Percentiles rank a stretch among this genome's conserved stretches.
Evolutionary conservation across 2,797 vertebrate species (phyloP).

Genomic region (Scarus forsteni): DNA sequence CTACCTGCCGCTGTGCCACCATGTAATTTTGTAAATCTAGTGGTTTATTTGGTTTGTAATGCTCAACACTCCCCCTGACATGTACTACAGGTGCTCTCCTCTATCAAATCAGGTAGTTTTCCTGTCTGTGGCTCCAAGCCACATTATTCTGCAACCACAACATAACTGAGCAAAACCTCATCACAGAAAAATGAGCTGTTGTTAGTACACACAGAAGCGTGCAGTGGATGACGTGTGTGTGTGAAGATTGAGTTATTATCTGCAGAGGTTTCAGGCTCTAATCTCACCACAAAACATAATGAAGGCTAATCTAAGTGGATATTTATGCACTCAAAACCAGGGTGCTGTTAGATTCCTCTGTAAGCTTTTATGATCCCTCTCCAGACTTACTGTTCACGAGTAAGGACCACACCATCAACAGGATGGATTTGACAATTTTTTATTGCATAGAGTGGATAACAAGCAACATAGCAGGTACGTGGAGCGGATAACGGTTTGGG

Average conservation of each 20-base stretch:
- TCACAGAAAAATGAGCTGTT: slow-evolving; percentile 17
- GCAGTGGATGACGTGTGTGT: neutral
- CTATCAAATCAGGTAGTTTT: slow-evolving; percentile 22
- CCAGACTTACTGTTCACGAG: neutral
- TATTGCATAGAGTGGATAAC: too few relatives aligned
- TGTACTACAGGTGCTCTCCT: neutral
- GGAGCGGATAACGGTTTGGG: too few relatives aligned
- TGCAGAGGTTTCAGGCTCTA: neutral
- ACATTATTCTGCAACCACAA: slow-evolving; percentile 12
- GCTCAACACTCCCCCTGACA: neutral
- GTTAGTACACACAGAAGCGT: neutral
- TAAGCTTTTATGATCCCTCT: neutral
- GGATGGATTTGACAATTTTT: too few relatives aligned
- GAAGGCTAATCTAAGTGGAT: neutral
- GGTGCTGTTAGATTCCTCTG: neutral
- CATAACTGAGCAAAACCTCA: slow-evolving; percentile 5
- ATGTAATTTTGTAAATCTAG: neutral
- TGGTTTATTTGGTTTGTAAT: neutral
- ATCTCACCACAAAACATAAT: neutral
- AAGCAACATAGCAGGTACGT: too few relatives aligned
- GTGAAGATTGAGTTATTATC: neutral
- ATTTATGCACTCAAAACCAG: neutral
- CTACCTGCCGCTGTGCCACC: too few relatives aligned
- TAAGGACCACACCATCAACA: too few relatives aligned
- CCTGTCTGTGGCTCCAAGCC: neutral